phyloP scores from a whole-genome alignment of 2,113 vertebrate species.

The Oenanthe melanoleuca region DNA sequence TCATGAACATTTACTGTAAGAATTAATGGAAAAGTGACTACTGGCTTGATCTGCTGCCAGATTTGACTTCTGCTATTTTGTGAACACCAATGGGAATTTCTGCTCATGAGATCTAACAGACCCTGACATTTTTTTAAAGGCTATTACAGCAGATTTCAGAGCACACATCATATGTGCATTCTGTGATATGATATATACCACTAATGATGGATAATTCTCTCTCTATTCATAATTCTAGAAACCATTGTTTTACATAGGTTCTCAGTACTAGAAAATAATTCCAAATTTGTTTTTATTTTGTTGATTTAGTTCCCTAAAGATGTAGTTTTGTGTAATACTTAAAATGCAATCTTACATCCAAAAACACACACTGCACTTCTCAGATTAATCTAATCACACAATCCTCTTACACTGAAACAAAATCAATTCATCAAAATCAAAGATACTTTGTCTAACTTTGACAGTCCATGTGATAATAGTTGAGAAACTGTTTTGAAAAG shows the following conservation, averaged over 20 bases:
- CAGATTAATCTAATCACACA: neutral
- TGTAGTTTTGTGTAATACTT: neutral
- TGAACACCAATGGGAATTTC: neutral
- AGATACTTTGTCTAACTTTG: neutral
- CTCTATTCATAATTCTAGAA: neutral
- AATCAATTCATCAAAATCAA: neutral
- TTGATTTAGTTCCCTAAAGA: neutral
- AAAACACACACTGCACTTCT: neutral
- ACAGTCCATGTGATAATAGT: neutral
- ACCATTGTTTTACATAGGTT: neutral
- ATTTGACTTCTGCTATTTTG: neutral
- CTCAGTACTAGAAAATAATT: neutral
- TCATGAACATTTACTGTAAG: slow-evolving; percentile 3
- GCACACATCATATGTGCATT: neutral
- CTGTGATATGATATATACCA: neutral
- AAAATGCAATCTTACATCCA: neutral
- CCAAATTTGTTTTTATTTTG: neutral
- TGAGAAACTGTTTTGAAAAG: neutral
- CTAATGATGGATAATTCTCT: neutral
- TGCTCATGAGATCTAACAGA: neutral
- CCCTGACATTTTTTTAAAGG: neutral
- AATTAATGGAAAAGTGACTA: slow-evolving; percentile 20
- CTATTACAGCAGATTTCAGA: neutral
- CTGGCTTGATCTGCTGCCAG: neutral
- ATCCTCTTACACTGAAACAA: neutral